phyloP scores from a whole-genome alignment of 2,113 vertebrate genomes.

The Ancistrus triradiatus region DNA sequence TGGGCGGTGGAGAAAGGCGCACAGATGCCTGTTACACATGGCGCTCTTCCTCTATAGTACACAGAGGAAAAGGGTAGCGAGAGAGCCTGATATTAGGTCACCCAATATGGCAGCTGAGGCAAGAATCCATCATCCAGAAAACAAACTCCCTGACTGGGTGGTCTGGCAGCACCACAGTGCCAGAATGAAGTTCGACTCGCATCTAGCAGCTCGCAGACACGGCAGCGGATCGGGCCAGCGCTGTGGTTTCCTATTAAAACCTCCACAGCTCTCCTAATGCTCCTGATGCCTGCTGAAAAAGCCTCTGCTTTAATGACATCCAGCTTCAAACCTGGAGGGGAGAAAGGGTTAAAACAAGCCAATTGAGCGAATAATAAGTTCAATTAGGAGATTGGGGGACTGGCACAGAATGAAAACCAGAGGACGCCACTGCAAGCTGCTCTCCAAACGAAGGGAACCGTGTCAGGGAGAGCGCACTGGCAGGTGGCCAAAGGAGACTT shows the following conservation, averaged over 20 bases:
- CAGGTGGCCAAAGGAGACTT: slow-evolving; percentile 38
- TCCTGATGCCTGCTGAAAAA: slow-evolving; percentile 42
- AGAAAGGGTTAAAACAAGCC: slow-evolving; percentile 66
- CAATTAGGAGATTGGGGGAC: slow-evolving; percentile 73
- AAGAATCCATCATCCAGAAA: slow-evolving; percentile 41
- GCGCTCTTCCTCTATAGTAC: too few species aligned
- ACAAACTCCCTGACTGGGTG: slow-evolving; percentile 60
- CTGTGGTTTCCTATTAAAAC: slow-evolving; percentile 55
- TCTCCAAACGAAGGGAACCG: slow-evolving; percentile 45
- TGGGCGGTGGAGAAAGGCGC: too few species aligned
- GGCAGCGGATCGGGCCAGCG: slow-evolving; percentile 47
- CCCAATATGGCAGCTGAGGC: slow-evolving; percentile 30
- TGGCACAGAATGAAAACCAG: slow-evolving; percentile 71
- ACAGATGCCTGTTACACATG: too few species aligned
- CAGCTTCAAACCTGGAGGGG: slow-evolving; percentile 65
- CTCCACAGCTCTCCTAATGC: slow-evolving; percentile 50
- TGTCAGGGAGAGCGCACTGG: slow-evolving; percentile 35
- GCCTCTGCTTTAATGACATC: slow-evolving; percentile 69
- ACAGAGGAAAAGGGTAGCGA: too few species aligned
- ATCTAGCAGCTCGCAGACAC: slow-evolving; percentile 51
- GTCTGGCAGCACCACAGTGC: slow-evolving; percentile 54
- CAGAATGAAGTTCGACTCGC: too few species aligned
- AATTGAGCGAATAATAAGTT: slow-evolving; percentile 79
- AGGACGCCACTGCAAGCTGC: slow-evolving; percentile 62
- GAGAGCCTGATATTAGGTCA: slow-evolving; percentile 17